Conservation (phyloP, 1,140 invertebrate genomes). For the Camponotus floridanus region DNA sequence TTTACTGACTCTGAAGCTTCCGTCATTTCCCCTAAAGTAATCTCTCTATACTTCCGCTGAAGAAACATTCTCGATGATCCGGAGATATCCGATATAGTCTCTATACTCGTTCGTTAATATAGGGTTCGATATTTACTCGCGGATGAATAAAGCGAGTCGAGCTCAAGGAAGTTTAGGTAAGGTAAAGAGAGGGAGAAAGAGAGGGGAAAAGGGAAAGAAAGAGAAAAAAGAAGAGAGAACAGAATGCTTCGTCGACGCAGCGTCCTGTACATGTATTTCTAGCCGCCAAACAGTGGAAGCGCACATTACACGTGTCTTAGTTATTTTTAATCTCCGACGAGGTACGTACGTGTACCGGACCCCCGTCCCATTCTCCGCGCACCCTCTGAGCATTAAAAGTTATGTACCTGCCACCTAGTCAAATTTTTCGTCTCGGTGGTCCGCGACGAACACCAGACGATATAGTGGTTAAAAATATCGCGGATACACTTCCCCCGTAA, state of each 20-base stretch:
- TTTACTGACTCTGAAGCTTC: neutral
- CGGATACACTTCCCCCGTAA: slow-evolving; percentile 19
- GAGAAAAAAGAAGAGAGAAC: neutral
- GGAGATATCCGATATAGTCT: slow-evolving; percentile 1
- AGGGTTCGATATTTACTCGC: slow-evolving; percentile 42
- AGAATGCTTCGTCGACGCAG: slow-evolving; percentile 13
- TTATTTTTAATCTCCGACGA: slow-evolving; percentile 51
- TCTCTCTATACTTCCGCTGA: neutral
- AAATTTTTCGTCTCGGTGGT: slow-evolving; percentile 54
- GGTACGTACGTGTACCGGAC: slow-evolving; percentile 27
- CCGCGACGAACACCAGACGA: slow-evolving; percentile 46
- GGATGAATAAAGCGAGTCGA: slow-evolving; percentile 29
- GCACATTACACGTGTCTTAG: slow-evolving; percentile 45
- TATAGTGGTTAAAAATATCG: slow-evolving; percentile 45
- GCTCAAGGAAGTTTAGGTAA: slow-evolving; percentile 29
- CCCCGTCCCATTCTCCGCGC: neutral
- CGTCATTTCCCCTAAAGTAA: neutral
- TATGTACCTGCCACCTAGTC: slow-evolving; percentile 43
- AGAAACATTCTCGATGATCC: neutral
- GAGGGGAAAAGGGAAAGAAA: neutral
- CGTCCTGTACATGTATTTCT: slow-evolving; percentile 30
- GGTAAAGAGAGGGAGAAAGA: neutral
- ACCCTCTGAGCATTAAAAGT: slow-evolving; percentile 38
- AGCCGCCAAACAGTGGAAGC: slow-evolving; percentile 50
- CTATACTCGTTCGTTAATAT: neutral